phyloP scores from a whole-genome alignment of 2,113 vertebrate species.

The Scolopax mira region DNA sequence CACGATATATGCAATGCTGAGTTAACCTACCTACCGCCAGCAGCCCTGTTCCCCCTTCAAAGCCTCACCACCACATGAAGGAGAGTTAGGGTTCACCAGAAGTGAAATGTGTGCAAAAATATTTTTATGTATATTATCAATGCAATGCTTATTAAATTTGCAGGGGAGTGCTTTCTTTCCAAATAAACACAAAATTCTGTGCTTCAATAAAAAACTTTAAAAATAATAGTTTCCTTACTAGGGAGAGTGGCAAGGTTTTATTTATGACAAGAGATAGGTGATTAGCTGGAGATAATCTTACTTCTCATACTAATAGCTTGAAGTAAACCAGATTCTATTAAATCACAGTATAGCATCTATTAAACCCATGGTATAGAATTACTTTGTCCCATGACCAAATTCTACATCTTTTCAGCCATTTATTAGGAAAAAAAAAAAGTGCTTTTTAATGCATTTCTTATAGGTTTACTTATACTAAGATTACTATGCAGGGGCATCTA shows the following conservation, averaged over 20 bases:
- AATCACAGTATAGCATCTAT: neutral
- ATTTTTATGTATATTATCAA: neutral
- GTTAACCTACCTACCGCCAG: neutral
- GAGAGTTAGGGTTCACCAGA: neutral
- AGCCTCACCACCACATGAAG: neutral
- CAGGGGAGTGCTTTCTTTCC: neutral
- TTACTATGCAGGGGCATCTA: neutral
- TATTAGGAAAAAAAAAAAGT: neutral
- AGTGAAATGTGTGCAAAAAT: neutral
- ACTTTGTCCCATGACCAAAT: neutral
- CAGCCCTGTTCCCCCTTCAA: neutral
- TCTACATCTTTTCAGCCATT: neutral
- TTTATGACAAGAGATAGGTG: neutral
- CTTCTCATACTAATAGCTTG: neutral
- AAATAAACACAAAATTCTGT: neutral
- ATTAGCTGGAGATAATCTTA: neutral
- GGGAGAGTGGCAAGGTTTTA: neutral
- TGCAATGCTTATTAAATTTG: neutral
- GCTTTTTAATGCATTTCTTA: neutral
- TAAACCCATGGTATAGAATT: neutral
- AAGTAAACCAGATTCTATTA: neutral
- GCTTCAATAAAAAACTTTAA: neutral
- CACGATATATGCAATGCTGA: neutral
- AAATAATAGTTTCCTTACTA: neutral
- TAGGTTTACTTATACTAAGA: neutral